Evolutionary conservation across 2,113 vertebrate genomes (phyloP), one percentile per base, ranked within the genome.

Genomic region (Blennius ocellaris): DNA sequence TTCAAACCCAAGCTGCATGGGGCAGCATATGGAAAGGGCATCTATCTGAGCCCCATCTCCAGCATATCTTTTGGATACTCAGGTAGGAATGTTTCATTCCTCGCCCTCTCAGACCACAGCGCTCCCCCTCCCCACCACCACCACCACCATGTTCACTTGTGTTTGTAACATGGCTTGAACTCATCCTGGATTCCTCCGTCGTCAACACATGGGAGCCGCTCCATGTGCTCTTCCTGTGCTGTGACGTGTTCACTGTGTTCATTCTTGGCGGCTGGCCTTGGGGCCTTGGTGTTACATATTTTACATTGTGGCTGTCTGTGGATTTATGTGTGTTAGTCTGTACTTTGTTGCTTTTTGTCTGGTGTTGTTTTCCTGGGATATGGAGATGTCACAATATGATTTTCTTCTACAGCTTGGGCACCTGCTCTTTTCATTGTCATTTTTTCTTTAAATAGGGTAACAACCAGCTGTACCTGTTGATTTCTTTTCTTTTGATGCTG

Each of bases 21-120:
- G 94, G 98, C 98, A 96, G 98, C 98, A 69, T 99, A 99, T 91
- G 98, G 97, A 89, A 99, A 99, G 95, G 98, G 98, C 92, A 99
- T 99, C 95, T 99, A 99, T 96, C 94, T 99, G 89, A 99, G 98
- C 96, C 98, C 98, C 94, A 99, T 99, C 96, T 99, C 98, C 96
- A 99, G 98, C 95, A 99, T 99, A 95, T 99, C 97, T 93, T 99
- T 99, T 94, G 98, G 98, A 96, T 99, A 99, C 89, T 99, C 98
- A 97, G 98, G 97, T 99, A 97, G 95, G 97, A 93, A 69, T 37
- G 14, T n/a, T 41, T 80, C 52, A 44, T 58, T 66, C 62, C 41
- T 69, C 11, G 2, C 56, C 68, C 59, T 67, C 70, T 49, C 61
- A 30, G 21, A 30, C 21, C 4, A 2, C 21, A 30, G 21, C 21